phyloP scores from a whole-genome alignment of 2,113 vertebrate species.

The Lathamus discolor region DNA sequence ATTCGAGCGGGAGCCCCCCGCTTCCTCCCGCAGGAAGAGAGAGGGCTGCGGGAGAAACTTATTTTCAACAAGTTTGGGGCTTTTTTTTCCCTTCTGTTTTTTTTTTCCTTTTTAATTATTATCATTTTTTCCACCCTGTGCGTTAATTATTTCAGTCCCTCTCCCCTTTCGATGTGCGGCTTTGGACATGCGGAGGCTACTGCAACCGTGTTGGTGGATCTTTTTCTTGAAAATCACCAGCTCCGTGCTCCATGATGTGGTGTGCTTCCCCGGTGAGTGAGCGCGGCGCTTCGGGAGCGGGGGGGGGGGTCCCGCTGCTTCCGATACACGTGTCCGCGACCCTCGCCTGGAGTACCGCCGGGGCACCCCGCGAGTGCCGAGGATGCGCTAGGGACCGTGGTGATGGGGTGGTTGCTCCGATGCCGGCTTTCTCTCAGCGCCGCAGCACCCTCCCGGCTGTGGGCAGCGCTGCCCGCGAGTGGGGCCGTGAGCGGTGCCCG shows the following conservation, averaged over 20 bases:
- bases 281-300: neutral
- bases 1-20: neutral
- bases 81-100: neutral
- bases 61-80: conserved; percentile 17
- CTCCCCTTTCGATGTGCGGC: conserved; percentile 85
- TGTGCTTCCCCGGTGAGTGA: conserved; percentile 91
- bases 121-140: neutral
- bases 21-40: neutral
- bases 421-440: neutral
- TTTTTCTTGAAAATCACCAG: conserved; percentile 84
- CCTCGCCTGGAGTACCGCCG: neutral
- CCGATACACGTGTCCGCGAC: neutral
- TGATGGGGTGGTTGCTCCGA: neutral
- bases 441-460: neutral
- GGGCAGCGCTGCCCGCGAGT: neutral
- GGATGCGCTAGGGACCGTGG: neutral
- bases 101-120: no score
- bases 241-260: conserved; percentile 85
- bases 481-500: neutral
- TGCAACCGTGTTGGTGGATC: conserved; percentile 94
- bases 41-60: conserved; percentile 12
- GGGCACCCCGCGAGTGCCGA: neutral
- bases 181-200: conserved; percentile 92
- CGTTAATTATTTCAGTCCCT: conserved; percentile 75
- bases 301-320: neutral